phyloP scores from a whole-genome alignment of 2,113 vertebrate genomes.

The Pluvialis apricaria region DNA sequence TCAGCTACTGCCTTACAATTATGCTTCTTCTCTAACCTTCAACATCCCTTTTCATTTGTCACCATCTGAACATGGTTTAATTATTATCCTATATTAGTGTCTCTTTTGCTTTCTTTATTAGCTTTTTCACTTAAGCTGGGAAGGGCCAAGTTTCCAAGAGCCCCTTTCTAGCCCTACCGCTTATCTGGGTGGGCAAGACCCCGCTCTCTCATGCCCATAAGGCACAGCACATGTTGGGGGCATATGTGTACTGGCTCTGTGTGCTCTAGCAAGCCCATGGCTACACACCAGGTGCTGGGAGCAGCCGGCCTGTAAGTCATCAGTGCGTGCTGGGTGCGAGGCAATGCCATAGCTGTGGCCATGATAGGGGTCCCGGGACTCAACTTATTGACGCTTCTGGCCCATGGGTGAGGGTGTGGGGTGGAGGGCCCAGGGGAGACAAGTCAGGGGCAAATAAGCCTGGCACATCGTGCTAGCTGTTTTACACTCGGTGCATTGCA shows the following conservation, averaged over 20 bases:
- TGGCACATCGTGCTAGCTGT: background rate
- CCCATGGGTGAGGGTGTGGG: background rate
- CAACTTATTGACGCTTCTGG: background rate
- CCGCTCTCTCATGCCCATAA: rapidly evolving
- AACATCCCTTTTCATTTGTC: background rate
- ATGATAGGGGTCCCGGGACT: rapidly evolving
- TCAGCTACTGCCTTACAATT: conserved; percentile 40
- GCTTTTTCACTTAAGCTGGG: background rate
- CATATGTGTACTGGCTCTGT: rapidly evolving
- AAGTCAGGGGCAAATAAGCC: background rate
- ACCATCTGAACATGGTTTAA: background rate
- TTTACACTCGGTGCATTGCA: background rate
- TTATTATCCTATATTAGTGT: background rate
- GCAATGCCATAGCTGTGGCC: background rate
- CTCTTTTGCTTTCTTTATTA: background rate
- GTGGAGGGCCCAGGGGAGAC: background rate
- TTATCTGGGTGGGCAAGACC: background rate
- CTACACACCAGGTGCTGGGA: background rate
- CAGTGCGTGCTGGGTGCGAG: rapidly evolving
- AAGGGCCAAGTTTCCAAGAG: background rate
- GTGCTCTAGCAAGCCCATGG: background rate
- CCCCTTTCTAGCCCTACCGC: background rate
- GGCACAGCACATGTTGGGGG: rapidly evolving
- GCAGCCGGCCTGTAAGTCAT: background rate
- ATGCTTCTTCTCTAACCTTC: background rate